Percentiles rank a stretch among this genome's conserved stretches.
These are phyloP conservation scores for Drosophila gunungcola DNA, from an alignment of 1,140 invertebrate genomes.

Conservation along the genomic window DNA sequence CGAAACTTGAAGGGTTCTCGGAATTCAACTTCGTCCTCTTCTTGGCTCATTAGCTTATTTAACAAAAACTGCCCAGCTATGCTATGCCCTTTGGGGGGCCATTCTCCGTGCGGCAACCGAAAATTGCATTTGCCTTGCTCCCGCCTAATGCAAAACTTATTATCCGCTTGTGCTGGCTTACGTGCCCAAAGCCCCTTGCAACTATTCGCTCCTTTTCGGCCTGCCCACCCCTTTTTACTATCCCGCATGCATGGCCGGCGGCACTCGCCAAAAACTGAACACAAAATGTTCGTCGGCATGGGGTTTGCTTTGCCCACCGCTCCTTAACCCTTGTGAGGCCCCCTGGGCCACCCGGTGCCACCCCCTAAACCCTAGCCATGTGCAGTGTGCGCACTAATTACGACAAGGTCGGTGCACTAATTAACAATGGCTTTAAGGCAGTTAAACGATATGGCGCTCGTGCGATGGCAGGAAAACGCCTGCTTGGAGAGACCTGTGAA, in stretches of 20 bases:
- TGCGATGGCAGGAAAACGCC: constrained; percentile 20
- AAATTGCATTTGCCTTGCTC: constrained; percentile 51
- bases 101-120: not conserved
- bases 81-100: not conserved
- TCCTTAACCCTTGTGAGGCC: not conserved
- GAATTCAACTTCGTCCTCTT: not conserved
- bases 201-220: not conserved
- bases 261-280: constrained; percentile 54
- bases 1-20: constrained; percentile 6
- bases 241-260: constrained; percentile 9
- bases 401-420: constrained; percentile 77
- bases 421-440: constrained; percentile 78
- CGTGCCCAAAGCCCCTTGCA: constrained; percentile 8
- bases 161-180: constrained; percentile 61
- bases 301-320: not conserved
- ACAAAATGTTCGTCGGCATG: constrained; percentile 49
- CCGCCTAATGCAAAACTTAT: constrained; percentile 64
- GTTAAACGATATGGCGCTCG: constrained; percentile 58
- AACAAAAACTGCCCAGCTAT: constrained; percentile 3
- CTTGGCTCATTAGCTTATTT: constrained; percentile 32
- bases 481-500: not conserved
- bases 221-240: not conserved
- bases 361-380: constrained; percentile 7
- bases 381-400: constrained; percentile 74
- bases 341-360: not conserved